Percentiles rank a stretch among this genome's conserved stretches.
Conservation (phyloP, 2,797 vertebrate genomes). For the Vespertilio murinus region DNA sequence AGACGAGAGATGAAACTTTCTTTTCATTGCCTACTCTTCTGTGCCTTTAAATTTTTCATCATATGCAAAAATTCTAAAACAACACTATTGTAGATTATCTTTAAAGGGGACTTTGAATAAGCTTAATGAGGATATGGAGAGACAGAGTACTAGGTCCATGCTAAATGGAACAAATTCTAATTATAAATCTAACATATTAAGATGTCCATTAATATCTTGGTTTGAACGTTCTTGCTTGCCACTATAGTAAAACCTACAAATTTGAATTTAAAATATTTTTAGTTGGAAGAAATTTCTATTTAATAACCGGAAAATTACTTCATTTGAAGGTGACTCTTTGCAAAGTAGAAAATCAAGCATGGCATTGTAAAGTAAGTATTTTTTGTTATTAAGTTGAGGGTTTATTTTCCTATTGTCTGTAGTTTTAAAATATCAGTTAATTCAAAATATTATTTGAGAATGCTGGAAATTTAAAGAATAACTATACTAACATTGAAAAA, state of each 20-base stretch:
- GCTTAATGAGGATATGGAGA: neutral
- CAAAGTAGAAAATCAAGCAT: neutral
- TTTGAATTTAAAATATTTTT: neutral
- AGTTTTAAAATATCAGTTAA: neutral
- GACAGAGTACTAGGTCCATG: neutral
- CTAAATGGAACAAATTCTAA: neutral
- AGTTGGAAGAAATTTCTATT: neutral
- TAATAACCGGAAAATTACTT: neutral
- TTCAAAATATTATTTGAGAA: conserved; percentile 30
- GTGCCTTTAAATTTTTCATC: neutral
- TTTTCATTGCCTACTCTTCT: neutral
- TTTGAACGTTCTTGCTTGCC: neutral
- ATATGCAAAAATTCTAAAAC: neutral
- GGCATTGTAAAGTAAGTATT: neutral
- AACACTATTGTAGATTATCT: neutral
- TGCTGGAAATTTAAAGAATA: neutral
- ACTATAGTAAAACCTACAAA: neutral
- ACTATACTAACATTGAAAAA: neutral
- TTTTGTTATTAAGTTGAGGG: neutral
- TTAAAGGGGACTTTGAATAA: neutral
- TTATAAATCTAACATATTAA: neutral
- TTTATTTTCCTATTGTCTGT: neutral
- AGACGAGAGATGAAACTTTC: neutral
- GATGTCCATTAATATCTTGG: neutral
- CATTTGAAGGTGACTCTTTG: neutral